Conservation (phyloP, 2,113 vertebrate genomes). For the Odontophorus gujanensis region DNA sequence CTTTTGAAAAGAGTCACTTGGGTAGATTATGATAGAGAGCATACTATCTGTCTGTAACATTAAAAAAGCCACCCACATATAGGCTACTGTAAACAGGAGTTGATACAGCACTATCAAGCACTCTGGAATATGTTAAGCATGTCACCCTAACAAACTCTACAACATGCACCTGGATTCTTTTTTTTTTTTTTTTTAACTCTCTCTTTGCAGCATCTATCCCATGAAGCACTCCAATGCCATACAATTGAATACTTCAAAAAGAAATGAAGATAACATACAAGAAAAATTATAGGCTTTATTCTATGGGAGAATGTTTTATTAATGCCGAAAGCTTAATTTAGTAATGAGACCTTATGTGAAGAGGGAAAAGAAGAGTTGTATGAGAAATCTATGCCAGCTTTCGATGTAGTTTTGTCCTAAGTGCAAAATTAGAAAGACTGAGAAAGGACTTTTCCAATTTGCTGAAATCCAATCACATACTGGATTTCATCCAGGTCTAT, state of each 20-base stretch:
- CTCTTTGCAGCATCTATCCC: not conserved
- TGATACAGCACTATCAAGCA: not conserved
- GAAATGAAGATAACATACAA: not conserved
- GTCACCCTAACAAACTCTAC: not conserved
- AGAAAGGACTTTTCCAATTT: slow-evolving; percentile 60
- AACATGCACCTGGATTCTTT: not conserved
- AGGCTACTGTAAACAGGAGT: not conserved
- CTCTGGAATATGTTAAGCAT: not conserved
- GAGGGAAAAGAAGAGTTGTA: not conserved
- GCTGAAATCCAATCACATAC: slow-evolving; percentile 57
- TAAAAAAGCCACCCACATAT: accelerated
- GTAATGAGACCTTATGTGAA: not conserved
- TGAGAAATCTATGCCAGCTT: slow-evolving; percentile 12
- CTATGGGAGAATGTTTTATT: not conserved
- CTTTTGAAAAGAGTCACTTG: not conserved
- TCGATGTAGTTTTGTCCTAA: slow-evolving; percentile 30
- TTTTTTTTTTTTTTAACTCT: not conserved
- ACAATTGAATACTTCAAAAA: not conserved
- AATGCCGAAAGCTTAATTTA: not conserved
- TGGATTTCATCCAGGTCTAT: slow-evolving; percentile 57
- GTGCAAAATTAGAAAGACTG: slow-evolving; percentile 63
- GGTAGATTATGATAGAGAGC: not conserved
- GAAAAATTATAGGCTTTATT: not conserved
- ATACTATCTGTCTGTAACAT: not conserved
- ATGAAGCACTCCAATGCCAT: not conserved